Evolutionary conservation across 2,797 vertebrate genomes (phyloP), one percentile per base, ranked within the genome.

Genomic region (Argyrosomus regius): DNA sequence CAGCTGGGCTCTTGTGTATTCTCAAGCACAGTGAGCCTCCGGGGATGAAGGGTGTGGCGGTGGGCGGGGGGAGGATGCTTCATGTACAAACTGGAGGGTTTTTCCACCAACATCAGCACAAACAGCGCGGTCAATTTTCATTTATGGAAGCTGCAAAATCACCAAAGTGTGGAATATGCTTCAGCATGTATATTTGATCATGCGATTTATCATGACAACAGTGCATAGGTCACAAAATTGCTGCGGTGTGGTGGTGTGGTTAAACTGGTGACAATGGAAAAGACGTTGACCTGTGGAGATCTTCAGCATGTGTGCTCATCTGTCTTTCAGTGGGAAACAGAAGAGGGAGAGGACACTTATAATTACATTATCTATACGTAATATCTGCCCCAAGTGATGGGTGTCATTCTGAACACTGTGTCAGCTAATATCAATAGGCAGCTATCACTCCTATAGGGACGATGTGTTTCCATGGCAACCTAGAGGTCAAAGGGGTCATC

Each of bases 31-130:
- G 41, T 41, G 54, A 58, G 72, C 90, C 84, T 72, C 75, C 1
- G 79, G 86, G 92, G 88, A 87, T 61, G 83, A 67, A 67, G 86
- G 87, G 79, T 75, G 72, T 77, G 73, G 56, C 18, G 68, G 75
- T 48, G 71, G 61, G 28, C 7, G 35, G 26, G 63, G 24, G 53
- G 35, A 17, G 84, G 89, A 82, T 83, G 81, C 84, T 88, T 84
- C 84, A 87, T 75, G 59, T 31, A 78, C 73, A 68, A 78, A 84
- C 78, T 86, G 58, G n/a, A 60, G 18, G 50, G 12, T 52, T 81
- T 91, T 39, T 90, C 79, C 80, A 60, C 73, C 81, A 61, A 85
- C 88, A 92, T 95, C 94, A 95, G 94, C 94, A 94, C 82, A 94
- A 93, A 82, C 41, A 59, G 80, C 77, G 17, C 3, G 22, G 87